phyloP scores from a whole-genome alignment of 2,888 invertebrate species.

The Ichneumoninae sp. region DNA sequence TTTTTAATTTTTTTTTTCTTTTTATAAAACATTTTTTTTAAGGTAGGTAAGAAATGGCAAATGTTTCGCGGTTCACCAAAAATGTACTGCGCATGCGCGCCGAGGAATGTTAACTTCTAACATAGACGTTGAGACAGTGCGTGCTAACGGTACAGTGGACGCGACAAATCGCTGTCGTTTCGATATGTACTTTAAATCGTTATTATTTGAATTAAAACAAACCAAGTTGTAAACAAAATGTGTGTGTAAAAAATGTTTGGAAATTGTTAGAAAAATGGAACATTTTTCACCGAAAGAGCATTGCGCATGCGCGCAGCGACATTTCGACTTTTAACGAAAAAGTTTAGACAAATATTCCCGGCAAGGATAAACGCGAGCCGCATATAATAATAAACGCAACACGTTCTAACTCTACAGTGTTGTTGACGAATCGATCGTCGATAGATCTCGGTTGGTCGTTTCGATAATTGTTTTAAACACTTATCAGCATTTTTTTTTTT shows the following conservation, averaged over 20 bases:
- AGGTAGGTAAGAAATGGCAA: neutral
- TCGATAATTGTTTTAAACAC: neutral
- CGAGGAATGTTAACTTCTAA: neutral
- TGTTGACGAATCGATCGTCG: neutral
- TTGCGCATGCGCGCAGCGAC: too few species aligned
- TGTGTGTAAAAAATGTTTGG: neutral
- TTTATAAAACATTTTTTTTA: neutral
- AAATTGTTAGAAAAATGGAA: neutral
- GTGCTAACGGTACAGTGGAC: neutral
- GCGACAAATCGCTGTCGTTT: neutral
- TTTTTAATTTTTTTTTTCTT: too few species aligned
- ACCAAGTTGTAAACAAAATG: neutral
- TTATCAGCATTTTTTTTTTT: too few species aligned
- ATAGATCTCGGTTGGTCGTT: neutral
- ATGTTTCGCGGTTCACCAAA: neutral
- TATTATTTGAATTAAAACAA: too few species aligned
- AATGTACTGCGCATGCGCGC: neutral
- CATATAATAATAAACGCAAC: too few species aligned
- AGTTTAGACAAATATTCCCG: too few species aligned
- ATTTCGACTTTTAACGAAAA: too few species aligned
- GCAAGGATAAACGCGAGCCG: too few species aligned
- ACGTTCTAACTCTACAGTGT: too few species aligned
- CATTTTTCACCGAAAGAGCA: neutral
- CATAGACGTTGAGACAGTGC: neutral
- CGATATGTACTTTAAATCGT: neutral